Evolutionary conservation across 1,140 invertebrate genomes (phyloP), one percentile per base, ranked within the genome.

Genomic region (Pogonus chalceus): DNA sequence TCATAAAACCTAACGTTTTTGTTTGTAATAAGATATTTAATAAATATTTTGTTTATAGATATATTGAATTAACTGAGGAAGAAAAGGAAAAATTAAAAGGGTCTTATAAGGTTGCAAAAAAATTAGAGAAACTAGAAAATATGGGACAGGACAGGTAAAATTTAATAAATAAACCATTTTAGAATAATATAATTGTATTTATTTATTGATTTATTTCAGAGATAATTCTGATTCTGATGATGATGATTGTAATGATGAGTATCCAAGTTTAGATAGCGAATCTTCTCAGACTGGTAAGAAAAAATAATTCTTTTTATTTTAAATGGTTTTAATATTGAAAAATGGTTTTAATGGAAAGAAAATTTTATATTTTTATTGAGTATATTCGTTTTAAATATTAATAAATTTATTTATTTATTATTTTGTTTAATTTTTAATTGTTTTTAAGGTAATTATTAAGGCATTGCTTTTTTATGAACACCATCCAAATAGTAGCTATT

Each of bases 71-170:
- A 18, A 92, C 90, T n/a, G 89, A 94, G 57, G 90, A 93, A 57
- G 90, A 94, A 62, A 90, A 92, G 62, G 89, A 92, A 63, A 93
- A 92, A 69, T 72, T 96, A 0, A 91, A 92, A 72, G 87, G 88
- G 10, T 93, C 87, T 56, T 84, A 91, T 56, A 96, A 96, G 73
- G 92, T 96, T 47, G 92, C 91, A 0, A 88, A 88, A 60, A 95
- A 95, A 69, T 70, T 96, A 43, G 92, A 96, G 66, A 91, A 93
- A 70, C 72, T 95, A 51, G 88, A 92, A 72, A 87, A 77, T 56
- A 78, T 78, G 62, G 79, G 75, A 21, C 83, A 85, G 60, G 85
- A 84, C 57, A 80, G 69, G 67, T 77, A 66, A 46, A 60, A 58
- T 51, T 56, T 22, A 56, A 54, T 35, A 52, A 51, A 2, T 16